Percentiles rank a stretch among this genome's conserved stretches.
phyloP scores from a whole-genome alignment of 2,797 vertebrate species.

The Anguilla obscura region DNA sequence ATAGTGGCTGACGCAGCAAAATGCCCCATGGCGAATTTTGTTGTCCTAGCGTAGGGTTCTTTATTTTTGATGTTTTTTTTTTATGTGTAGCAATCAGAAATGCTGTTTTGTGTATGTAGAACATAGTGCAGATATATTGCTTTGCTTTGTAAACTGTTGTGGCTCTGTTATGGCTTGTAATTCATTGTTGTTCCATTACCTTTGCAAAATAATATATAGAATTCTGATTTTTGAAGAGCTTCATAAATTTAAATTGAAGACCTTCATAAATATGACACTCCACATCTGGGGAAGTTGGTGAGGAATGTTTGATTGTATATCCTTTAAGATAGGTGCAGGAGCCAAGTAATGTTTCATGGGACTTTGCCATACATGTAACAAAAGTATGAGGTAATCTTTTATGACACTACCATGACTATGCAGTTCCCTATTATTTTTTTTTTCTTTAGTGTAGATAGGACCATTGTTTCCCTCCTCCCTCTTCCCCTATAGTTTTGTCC shows the following conservation, averaged over 20 bases:
- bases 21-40: background rate
- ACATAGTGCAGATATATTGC: background rate
- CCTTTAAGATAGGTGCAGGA: slow-evolving; percentile 17
- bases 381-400: background rate
- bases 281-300: background rate
- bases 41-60: background rate
- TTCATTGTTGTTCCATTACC: slow-evolving; percentile 2
- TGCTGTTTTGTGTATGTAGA: background rate
- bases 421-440: background rate
- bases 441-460: background rate
- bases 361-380: background rate
- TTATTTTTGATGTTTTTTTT: slow-evolving; percentile 17
- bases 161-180: slow-evolving; percentile 23
- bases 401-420: no score
- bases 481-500: background rate
- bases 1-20: background rate
- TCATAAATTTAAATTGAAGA: background rate
- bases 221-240: slow-evolving; percentile 5
- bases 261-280: background rate
- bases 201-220: slow-evolving; percentile 20
- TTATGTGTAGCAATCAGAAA: slow-evolving; percentile 1
- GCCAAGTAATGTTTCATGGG: background rate
- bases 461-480: background rate
- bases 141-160: background rate
- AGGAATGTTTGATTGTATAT: background rate